Conservation (phyloP, 2,888 invertebrate species). For the Merodon equestris region DNA sequence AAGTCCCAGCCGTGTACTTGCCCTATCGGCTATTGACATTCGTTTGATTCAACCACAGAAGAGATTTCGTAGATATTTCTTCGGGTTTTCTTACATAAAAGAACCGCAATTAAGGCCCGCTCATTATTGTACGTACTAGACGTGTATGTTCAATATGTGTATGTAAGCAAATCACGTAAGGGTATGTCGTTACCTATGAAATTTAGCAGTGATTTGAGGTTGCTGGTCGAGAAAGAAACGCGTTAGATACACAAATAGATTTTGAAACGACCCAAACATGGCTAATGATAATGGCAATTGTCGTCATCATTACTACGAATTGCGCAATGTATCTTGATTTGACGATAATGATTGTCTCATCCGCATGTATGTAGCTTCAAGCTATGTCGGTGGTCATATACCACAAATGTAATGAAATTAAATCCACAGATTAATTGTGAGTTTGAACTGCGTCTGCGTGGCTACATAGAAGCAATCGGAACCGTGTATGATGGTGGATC, state of each 20-base stretch:
- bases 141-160: background rate
- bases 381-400: background rate
- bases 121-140: background rate
- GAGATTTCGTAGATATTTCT: constrained; percentile 3
- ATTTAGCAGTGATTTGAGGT: background rate
- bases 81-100: constrained; percentile 51
- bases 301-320: background rate
- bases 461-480: constrained; percentile 7
- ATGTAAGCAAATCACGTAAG: constrained; percentile 52
- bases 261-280: constrained; percentile 14
- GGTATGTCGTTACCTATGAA: constrained; percentile 4
- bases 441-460: constrained; percentile 7
- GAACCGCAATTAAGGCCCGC: constrained; percentile 40
- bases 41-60: constrained; percentile 30
- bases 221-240: constrained; percentile 21
- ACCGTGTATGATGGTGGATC: constrained; percentile 10
- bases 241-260: constrained; percentile 37
- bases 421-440: constrained; percentile 15
- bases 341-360: too few species aligned
- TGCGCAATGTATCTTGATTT: constrained; percentile 16
- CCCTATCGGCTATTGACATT: constrained; percentile 21
- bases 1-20: constrained; percentile 14
- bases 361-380: background rate
- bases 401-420: constrained; percentile 9
- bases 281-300: too few species aligned